phyloP scores from a whole-genome alignment of 35 echinoderm and acorn worm species.

The Nesometra sesokonis region DNA sequence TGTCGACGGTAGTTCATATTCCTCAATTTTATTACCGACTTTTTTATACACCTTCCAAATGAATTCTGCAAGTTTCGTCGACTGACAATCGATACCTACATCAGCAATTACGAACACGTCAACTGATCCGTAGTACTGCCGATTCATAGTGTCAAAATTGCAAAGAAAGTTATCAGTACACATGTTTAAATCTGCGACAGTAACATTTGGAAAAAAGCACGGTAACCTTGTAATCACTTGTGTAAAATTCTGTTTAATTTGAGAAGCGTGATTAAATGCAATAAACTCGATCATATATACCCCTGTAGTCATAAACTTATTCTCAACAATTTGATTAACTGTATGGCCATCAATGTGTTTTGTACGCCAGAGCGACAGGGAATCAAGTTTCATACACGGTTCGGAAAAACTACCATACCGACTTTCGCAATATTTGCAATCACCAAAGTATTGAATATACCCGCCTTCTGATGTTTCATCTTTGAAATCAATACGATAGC shows the following conservation, averaged over 20 bases:
- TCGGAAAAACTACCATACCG: not conserved
- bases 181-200: not conserved
- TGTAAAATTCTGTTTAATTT: not conserved
- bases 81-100: not conserved
- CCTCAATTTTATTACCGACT: not conserved
- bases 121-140: not conserved
- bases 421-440: not conserved
- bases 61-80: not conserved
- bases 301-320: not conserved
- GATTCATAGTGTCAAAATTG: not conserved
- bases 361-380: not conserved
- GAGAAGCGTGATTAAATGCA: slow-evolving; percentile 1
- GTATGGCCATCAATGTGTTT: not conserved
- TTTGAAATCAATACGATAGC: slow-evolving; percentile 2
- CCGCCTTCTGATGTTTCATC: not conserved
- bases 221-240: not conserved
- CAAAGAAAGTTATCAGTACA: slow-evolving; percentile 13
- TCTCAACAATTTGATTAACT: not conserved
- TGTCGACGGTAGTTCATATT: not conserved
- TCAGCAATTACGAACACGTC: not conserved
- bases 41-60: not conserved
- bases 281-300: not conserved
- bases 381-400: not conserved
- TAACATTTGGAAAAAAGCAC: not conserved
- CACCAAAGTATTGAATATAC: not conserved